phyloP scores from a whole-genome alignment of 2,797 vertebrate species.

The Enteromius anoplus region DNA sequence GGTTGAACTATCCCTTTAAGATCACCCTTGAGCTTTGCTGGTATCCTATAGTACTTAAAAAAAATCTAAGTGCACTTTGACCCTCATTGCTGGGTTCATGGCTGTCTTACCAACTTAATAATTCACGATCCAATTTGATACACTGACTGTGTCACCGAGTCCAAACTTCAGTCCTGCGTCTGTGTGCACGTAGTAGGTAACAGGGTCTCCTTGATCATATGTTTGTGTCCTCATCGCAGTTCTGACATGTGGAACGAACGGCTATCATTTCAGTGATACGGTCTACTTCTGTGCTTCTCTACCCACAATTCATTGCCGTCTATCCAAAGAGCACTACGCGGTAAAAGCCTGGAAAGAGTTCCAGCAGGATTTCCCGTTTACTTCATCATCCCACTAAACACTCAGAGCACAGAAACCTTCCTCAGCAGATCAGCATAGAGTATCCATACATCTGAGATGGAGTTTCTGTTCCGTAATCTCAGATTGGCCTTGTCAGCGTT shows the following conservation, averaged over 20 bases:
- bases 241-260: not conserved
- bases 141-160: not conserved
- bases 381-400: not conserved
- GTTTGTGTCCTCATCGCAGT: conserved; percentile 2
- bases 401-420: not conserved
- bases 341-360: conserved; percentile 7
- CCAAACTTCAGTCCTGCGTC: conserved; percentile 18
- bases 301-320: conserved; percentile 6
- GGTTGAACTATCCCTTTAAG: not conserved
- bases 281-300: not conserved
- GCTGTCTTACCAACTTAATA: not conserved
- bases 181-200: not conserved
- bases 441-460: not conserved
- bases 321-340: conserved; percentile 16
- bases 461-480: not conserved
- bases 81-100: not conserved
- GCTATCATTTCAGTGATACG: not conserved
- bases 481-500: not conserved
- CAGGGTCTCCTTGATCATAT: not conserved
- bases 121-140: conserved; percentile 1
- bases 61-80: conserved; percentile 48
- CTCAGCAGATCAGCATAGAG: not conserved
- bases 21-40: conserved; percentile 15
- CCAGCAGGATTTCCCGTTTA: not conserved
- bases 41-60: conserved; percentile 31